Evolutionary conservation across 2,797 vertebrate species (phyloP), one percentile per base, ranked within the genome.

Genomic region (Numenius phaeopus): DNA sequence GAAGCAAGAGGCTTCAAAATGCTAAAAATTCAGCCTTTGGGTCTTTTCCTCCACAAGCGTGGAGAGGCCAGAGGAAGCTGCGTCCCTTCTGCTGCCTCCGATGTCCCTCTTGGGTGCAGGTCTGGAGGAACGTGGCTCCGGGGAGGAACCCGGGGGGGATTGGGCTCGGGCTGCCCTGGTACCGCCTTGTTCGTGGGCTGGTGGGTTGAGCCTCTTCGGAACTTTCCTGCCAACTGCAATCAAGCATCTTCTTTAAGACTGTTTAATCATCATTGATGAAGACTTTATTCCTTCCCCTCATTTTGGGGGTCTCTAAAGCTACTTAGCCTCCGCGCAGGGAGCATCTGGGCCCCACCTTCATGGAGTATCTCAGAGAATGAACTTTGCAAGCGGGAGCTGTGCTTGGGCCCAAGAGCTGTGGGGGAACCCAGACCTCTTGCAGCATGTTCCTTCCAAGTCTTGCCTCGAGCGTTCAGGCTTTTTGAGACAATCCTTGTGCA

Each of bases 71-170:
- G 83, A 67, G 65, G 61, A 66, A 86, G 40, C 37, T n/a, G 2
- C 11, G 11, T 58, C 47, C 29, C 23, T 78, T 81, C 47, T 79
- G 44, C 30, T 13, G 26, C 72, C 24, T 73, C 59, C 20, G 49
- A 2, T 44, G 32, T 12, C 47, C 64, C 46, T 80, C 37, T 14
- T 57, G 39, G 77, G 30, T 49, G 64, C 32, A 62, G 64, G 6
- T 7, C 67, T 66, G 47, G 64, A 78, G 58, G 83, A 62, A 2
- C 1, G 1, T 3, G 12, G 44, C 30, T 40, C 30, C 6, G 3
- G 19, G 17, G 46, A 13, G 40, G 24, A 7, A 44, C 39, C 9
- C 0, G 0, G 37, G 32, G 8, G 27, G 29, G 5, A n/a, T 37
- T 59, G 67, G 29, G 62, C 40, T 88, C 0, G 0, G 64, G 59